These are phyloP conservation scores for Sporophila hypoxantha DNA, from an alignment of 2,113 vertebrate species.

Conservation along the genomic window DNA sequence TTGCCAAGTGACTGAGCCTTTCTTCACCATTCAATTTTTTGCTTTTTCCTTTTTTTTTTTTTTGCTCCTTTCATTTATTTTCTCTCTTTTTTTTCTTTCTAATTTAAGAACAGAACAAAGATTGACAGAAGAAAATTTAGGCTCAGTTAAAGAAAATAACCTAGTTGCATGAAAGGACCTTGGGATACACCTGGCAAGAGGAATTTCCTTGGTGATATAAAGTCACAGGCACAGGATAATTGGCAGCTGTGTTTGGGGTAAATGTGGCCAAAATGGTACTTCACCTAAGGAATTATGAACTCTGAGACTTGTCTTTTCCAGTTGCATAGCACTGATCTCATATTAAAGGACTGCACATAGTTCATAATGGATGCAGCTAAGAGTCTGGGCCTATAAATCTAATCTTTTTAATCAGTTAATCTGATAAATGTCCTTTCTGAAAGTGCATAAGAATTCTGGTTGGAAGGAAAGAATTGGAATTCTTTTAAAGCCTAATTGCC, in stretches of 20 bases:
- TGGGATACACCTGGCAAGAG: background rate
- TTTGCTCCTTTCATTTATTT: background rate
- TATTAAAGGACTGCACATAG: background rate
- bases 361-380: background rate
- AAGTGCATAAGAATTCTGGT: background rate
- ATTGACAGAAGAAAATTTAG: background rate
- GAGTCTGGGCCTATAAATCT: background rate
- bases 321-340: background rate
- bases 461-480: slow-evolving; percentile 15
- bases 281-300: background rate
- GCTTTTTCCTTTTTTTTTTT: background rate
- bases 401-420: slow-evolving; percentile 45
- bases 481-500: background rate
- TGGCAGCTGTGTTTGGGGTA: background rate
- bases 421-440: slow-evolving; percentile 7
- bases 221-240: background rate
- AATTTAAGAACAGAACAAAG: background rate
- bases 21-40: background rate
- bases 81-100: background rate
- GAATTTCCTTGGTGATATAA: background rate
- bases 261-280: background rate
- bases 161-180: background rate
- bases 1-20: background rate
- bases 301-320: background rate
- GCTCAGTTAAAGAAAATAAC: background rate